Base-by-base conservation (phyloP, 1,140 invertebrate genomes). In the Ctenoplectra terminalis region DNA sequence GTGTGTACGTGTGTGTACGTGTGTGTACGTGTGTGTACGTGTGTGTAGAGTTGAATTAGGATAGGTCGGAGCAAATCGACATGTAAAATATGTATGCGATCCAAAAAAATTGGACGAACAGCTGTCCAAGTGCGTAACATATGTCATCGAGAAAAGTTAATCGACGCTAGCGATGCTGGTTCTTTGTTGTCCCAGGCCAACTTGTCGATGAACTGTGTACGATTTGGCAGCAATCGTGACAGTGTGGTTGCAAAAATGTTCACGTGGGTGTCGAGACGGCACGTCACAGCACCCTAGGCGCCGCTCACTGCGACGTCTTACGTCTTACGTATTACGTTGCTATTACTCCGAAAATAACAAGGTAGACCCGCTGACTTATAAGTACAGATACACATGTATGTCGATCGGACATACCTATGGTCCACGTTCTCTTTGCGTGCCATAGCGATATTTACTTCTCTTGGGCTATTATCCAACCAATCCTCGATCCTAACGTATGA, bases 251-350 rank as follows among this genome's bases (percentile, higher is more conserved):
- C 48, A 86, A 81, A 86, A 86, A 85, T 67, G 70, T 54, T 54
- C 48, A 75, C 83, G 88, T 89, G 86, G 82, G 84, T 83, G 86
- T 82, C 84, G 87, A 87, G 87, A 89, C 88, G 81, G 52, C 66
- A 63, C 82, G 82, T 89, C 86, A 88, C 81, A 58, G 64, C 60
- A 63, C 31, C 60, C 66, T 80, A 87, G 87, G 87, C 87, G 88
- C 83, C 87, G 81, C 56, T 46, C 54, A n/a, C 61, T 58, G 76
- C 61, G 37, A 69, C 61, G 74, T n/a, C 67, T 50, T 80, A 63
- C 69, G 74, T 70, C n/a, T n/a, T n/a, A 69, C 61, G 74, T n/a
- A 63, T 50, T 80, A 63, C 69, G 74, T 70, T 61, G 67, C 50
- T 74, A 56, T 77, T 78, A 61, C 64, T 56, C 85, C 73, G 43